A percentile compares a stretch with the other conserved stretches of the same genome.
These are phyloP conservation scores for Takifugu flavidus DNA, from an alignment of 2,113 vertebrate species.

Conservation along the genomic window DNA sequence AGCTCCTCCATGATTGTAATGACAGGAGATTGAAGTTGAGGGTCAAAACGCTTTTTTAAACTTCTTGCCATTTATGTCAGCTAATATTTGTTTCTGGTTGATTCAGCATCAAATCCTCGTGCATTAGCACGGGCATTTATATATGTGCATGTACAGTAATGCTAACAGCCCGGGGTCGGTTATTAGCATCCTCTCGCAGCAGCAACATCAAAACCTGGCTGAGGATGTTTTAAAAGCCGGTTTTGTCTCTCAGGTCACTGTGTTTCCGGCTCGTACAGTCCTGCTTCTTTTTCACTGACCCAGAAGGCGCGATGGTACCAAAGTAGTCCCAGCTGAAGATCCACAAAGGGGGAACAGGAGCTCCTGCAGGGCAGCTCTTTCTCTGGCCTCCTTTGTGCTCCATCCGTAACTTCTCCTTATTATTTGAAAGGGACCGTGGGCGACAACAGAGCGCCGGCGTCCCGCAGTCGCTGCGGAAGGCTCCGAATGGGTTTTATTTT, in stretches of 20 bases:
- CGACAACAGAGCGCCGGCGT: slow-evolving; percentile 1
- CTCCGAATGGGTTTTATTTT: too few relatives aligned
- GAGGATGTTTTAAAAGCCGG: not conserved
- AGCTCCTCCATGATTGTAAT: too few relatives aligned
- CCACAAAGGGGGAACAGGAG: slow-evolving; percentile 50
- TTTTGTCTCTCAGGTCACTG: not conserved
- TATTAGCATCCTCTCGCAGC: not conserved
- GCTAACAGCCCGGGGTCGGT: not conserved
- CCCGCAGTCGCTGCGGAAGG: too few relatives aligned
- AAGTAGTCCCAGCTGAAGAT: slow-evolving; percentile 63
- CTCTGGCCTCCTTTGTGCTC: slow-evolving; percentile 28
- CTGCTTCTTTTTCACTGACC: slow-evolving; percentile 27
- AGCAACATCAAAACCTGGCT: not conserved
- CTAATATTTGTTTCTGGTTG: too few relatives aligned
- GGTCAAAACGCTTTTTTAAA: too few relatives aligned
- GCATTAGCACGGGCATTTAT: not conserved
- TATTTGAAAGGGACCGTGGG: slow-evolving; percentile 27
- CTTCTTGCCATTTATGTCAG: too few relatives aligned
- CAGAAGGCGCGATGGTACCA: slow-evolving; percentile 35
- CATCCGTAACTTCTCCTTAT: slow-evolving; percentile 21
- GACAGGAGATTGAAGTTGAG: too few relatives aligned
- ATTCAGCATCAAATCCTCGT: too few relatives aligned
- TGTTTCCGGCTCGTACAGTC: slow-evolving; percentile 6
- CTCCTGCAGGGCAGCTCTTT: slow-evolving; percentile 47
- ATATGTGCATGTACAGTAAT: not conserved